Conservation (phyloP, 2,888 invertebrate species). For the Mesorhabditis belari region DNA sequence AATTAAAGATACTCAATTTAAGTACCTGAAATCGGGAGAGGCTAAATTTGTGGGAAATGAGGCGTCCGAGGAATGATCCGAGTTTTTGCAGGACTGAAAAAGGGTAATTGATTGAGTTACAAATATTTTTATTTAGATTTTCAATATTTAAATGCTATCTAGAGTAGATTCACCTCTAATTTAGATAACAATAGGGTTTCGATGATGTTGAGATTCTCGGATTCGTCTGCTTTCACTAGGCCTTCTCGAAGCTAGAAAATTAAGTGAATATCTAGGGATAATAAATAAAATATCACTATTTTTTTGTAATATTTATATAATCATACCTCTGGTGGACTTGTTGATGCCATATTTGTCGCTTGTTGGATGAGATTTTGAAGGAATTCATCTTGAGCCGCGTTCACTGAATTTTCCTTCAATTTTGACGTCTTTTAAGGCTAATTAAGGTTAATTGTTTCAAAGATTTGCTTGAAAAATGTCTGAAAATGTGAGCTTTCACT, state of each 20-base stretch:
- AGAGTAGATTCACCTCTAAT: neutral
- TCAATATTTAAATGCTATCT: neutral
- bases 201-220: neutral
- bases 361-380: constrained; percentile 28
- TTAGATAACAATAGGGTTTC: neutral
- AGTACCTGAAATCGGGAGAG: neutral
- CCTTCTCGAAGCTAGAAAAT: neutral
- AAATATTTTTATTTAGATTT: too few relatives aligned
- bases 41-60: neutral
- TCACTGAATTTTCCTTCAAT: neutral
- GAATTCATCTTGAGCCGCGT: constrained; percentile 24
- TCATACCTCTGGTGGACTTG: constrained; percentile 23
- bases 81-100: neutral
- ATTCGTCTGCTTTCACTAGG: neutral
- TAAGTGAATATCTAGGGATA: neutral
- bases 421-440: neutral
- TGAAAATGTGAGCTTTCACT: too few relatives aligned
- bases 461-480: too few relatives aligned
- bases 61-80: neutral
- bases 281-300: neutral
- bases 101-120: neutral
- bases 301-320: too few relatives aligned
- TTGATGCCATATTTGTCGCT: constrained; percentile 21
- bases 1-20: neutral
- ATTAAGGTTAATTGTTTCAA: too few relatives aligned